Base-by-base conservation (phyloP, 2,113 vertebrate genomes). In the Malaclemys terrapin region DNA sequence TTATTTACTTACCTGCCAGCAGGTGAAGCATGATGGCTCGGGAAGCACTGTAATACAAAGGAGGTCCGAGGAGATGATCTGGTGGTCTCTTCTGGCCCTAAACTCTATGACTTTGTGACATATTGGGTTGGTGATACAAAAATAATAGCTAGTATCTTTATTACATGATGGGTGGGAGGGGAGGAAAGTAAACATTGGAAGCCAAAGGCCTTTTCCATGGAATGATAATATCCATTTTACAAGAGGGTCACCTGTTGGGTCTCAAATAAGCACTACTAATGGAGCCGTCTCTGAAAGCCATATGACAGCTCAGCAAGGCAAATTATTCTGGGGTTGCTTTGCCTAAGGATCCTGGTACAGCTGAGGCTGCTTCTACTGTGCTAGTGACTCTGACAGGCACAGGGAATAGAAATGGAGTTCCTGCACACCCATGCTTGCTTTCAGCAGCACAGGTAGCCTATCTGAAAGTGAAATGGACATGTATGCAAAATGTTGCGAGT, bases 181-280 rank as follows among this genome's bases (percentile, higher is more conserved):
- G 29, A 5, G 27, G 57, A 50, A 50, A 96, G 94, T 93, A 86
- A 91, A 91, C 91, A 22, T 90, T 85, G 91, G 84, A 93, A 76
- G 95, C 85, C 87, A 69, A 81, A 96, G 88, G 95, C 95, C 94
- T 95, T 96, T 97, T 97, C 96, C 92, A 76, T 95, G 89, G 56
- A 95, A 95, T 87, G 94, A 96, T 96, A 96, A 97, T 95, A 89
- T 89, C 88, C 29, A 84, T 96, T 95, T 97, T 92, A 95, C 84
- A 95, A 96, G 72, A 93, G 85, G 90, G 92, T 94, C 84, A 92
- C 94, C 13, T 0, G 27, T 92, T 95, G 83, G 95, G 92, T 90
- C 93, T 93, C 92, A 7, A 10, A 94, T 86, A 96, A 92, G 89
- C 78, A 56, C 95, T 95, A 82, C 86, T 57, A 20, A 2, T 62